phyloP scores from a whole-genome alignment of 2,888 invertebrate species.

The Hirtodrosophila cameraria region DNA sequence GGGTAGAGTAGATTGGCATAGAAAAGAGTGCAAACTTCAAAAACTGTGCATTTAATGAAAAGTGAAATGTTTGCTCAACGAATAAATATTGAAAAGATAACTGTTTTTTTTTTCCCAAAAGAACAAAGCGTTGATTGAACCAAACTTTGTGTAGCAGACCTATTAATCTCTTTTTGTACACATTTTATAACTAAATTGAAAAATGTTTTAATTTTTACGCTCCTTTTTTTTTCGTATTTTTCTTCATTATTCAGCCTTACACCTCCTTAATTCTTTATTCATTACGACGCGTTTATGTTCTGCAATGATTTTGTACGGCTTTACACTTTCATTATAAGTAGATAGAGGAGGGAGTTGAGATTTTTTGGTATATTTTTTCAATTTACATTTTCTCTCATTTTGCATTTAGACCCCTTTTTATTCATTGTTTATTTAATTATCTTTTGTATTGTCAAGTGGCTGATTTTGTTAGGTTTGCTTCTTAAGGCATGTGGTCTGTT shows the following conservation, averaged over 20 bases:
- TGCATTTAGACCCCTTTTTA: slow-evolving; percentile 65
- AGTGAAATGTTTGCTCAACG: slow-evolving; percentile 15
- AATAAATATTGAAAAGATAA: slow-evolving; percentile 4
- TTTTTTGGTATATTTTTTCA: slow-evolving; percentile 48
- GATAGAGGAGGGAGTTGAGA: slow-evolving; percentile 27
- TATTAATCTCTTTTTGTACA: not conserved
- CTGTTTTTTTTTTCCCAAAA: too few relatives aligned
- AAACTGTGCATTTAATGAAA: slow-evolving; percentile 21
- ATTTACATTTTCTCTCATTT: slow-evolving; percentile 67
- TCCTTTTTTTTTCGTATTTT: not conserved
- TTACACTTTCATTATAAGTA: slow-evolving; percentile 58
- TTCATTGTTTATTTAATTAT: slow-evolving; percentile 78
- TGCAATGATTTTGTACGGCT: slow-evolving; percentile 69
- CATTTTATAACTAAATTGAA: not conserved
- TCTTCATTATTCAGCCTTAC: slow-evolving; percentile 13
- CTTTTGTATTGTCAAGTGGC: slow-evolving; percentile 75
- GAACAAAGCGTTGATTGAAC: not conserved
- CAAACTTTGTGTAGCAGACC: too few relatives aligned
- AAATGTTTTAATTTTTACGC: not conserved
- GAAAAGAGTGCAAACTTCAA: not conserved
- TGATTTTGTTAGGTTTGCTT: slow-evolving; percentile 49
- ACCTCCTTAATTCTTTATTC: slow-evolving; percentile 39
- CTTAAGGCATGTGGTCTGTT: slow-evolving; percentile 35
- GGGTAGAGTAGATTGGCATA: slow-evolving; percentile 15
- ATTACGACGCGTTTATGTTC: slow-evolving; percentile 63